A percentile compares a stretch with the other conserved stretches of the same genome.
These are phyloP conservation scores for Anser brachyrhynchus DNA, from an alignment of 2,113 vertebrate genomes.

Conservation along the genomic window DNA sequence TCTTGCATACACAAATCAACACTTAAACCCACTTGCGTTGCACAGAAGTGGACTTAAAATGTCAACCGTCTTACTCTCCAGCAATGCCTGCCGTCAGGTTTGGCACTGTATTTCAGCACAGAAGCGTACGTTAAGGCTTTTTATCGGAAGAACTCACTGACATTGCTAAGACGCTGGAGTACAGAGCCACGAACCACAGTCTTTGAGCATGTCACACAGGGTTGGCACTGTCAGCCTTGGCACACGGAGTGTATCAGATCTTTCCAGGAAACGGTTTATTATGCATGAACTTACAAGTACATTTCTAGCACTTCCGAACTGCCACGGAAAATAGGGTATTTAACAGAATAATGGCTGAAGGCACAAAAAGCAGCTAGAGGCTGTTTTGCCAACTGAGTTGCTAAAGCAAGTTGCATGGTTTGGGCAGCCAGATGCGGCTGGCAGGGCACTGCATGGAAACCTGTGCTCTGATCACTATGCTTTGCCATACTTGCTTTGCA, in stretches of 20 bases:
- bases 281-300: neutral
- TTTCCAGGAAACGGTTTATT: neutral
- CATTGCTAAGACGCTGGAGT: neutral
- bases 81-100: neutral
- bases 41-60: too few relatives aligned
- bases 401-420: neutral
- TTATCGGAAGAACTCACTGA: neutral
- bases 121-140: neutral
- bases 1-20: neutral
- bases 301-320: neutral
- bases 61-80: neutral
- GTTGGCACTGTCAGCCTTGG: neutral
- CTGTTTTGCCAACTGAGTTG: neutral
- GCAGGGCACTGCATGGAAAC: neutral
- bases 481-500: neutral
- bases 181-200: neutral
- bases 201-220: neutral
- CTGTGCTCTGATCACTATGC: neutral
- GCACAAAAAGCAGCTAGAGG: neutral
- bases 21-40: neutral
- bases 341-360: neutral
- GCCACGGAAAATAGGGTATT: neutral
- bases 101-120: neutral
- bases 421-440: neutral
- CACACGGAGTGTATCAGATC: neutral